A percentile compares a stretch with the other conserved stretches of the same genome.
phyloP scores from a whole-genome alignment of 2,113 vertebrate genomes.

The Poecile atricapillus region DNA sequence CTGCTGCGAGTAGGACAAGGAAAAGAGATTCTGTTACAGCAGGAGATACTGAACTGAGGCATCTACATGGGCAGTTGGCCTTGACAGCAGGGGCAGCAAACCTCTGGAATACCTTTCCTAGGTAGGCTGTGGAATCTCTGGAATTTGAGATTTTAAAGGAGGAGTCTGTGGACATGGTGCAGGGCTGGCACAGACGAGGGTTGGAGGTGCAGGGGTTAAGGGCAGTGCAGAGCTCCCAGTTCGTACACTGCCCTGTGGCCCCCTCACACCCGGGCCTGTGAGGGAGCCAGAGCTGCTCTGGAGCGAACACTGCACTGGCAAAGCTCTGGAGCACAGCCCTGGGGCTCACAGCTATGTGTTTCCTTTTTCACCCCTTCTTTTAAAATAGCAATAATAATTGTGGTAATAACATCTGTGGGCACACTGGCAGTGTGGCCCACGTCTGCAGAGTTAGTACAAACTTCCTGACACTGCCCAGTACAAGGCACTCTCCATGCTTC shows the following conservation, averaged over 20 bases:
- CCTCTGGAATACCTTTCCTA: neutral
- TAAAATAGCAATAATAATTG: neutral
- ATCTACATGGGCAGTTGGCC: neutral
- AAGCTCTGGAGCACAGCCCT: neutral
- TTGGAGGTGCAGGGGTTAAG: neutral
- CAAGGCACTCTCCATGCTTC: neutral
- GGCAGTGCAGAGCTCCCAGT: neutral
- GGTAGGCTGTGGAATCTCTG: neutral
- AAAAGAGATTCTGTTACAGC: neutral
- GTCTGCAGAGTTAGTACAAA: neutral
- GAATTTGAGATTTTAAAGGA: neutral
- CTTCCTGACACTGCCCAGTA: fast-evolving
- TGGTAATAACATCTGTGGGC: neutral
- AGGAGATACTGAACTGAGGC: neutral
- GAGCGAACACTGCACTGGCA: neutral
- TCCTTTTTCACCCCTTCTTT: neutral
- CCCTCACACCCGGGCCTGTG: neutral
- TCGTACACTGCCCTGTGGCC: fast-evolving
- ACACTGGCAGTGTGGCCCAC: neutral
- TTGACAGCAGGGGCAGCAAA: neutral
- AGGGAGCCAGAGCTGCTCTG: neutral
- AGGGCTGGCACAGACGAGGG: neutral
- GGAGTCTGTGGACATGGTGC: neutral
- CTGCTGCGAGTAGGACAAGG: neutral
- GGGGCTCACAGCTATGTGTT: neutral